Conservation (phyloP, 2,113 vertebrate genomes). For the Ceyx cyanopectus region DNA sequence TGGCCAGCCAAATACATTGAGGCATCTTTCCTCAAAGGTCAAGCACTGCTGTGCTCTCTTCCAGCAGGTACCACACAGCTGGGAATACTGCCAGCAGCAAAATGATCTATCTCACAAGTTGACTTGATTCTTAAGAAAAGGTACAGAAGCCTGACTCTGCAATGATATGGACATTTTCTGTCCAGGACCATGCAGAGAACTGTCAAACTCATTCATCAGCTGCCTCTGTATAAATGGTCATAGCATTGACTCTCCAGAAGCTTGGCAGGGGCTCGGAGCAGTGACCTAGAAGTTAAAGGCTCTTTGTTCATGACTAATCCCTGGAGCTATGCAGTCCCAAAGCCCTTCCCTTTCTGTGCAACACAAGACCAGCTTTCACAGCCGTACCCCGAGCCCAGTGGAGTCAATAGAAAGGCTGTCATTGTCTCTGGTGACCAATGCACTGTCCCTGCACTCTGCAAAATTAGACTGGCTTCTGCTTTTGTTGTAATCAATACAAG, state of each 20-base stretch:
- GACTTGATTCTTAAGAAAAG: not conserved
- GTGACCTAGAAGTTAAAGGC: slow-evolving; percentile 69
- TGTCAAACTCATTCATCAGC: slow-evolving; percentile 47
- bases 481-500: slow-evolving; percentile 50
- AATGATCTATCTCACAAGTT: not conserved
- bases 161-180: not conserved
- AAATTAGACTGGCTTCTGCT: slow-evolving; percentile 39
- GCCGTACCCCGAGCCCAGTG: slow-evolving; percentile 1
- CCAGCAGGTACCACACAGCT: not conserved
- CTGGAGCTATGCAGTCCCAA: slow-evolving; percentile 57
- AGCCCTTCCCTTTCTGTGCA: slow-evolving; percentile 66
- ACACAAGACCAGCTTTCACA: slow-evolving; percentile 66
- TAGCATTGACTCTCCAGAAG: slow-evolving; percentile 17
- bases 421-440: slow-evolving; percentile 58
- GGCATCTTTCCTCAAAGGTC: not conserved
- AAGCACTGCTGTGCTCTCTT: not conserved
- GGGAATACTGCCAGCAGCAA: not conserved
- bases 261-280: slow-evolving; percentile 46
- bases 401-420: slow-evolving; percentile 57
- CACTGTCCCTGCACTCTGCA: slow-evolving; percentile 46
- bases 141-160: not conserved
- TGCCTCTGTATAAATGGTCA: slow-evolving; percentile 13
- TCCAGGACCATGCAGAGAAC: not conserved
- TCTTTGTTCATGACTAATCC: slow-evolving; percentile 65
- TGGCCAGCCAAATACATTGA: not conserved